Evolutionary conservation across 2,888 invertebrate genomes (phyloP), one percentile per base, ranked within the genome.

Genomic region (Agapostemon virescens): DNA sequence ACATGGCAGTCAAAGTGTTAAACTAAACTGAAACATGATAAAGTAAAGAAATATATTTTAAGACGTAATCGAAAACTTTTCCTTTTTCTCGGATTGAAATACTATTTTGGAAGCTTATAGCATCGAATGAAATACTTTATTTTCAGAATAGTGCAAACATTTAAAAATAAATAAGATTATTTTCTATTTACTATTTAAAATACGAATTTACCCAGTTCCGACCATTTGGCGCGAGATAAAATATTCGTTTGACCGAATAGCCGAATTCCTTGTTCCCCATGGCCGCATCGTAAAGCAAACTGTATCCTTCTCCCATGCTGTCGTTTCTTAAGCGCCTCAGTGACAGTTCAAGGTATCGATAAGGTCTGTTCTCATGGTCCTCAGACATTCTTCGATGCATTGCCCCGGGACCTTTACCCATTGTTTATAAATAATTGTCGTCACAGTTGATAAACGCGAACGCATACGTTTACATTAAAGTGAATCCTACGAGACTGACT

Each of bases 351-450:
- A 17, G 11, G 79, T 79, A 85, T 84, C 74, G 84, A 85, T 85
- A 85, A 85, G 66, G 40, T n/a, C 45, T 20, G 49, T 20, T 52
- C 64, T 55, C 67, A n/a, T 33, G 30, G 63, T n/a, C 45, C 45
- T 45, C 20, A 7, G 40, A 49, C 78, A 84, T 84, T 81, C 80
- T 67, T n/a, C 11, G 38, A 23, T 61, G 64, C 52, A 63, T 70
- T 72, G 64, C 11, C 30, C 58, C 52, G 49, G 55, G 67, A 74
- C 73, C 69, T 66, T 69, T 69, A n/a, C 23, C 30, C 63, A 15
- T 63, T 80, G 83, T 86, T 85, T 86, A 80, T 82, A 86, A 86
- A 85, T 77, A 80, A 80, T 79, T 49, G 79, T 66, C 70, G 52
- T 5, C 63, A 23, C 70, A 45, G 66, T 58, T 74, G 83, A 83